These are phyloP conservation scores for Peromyscus melanophrys DNA, from an alignment of 2,797 vertebrate genomes.

Conservation along the genomic window DNA sequence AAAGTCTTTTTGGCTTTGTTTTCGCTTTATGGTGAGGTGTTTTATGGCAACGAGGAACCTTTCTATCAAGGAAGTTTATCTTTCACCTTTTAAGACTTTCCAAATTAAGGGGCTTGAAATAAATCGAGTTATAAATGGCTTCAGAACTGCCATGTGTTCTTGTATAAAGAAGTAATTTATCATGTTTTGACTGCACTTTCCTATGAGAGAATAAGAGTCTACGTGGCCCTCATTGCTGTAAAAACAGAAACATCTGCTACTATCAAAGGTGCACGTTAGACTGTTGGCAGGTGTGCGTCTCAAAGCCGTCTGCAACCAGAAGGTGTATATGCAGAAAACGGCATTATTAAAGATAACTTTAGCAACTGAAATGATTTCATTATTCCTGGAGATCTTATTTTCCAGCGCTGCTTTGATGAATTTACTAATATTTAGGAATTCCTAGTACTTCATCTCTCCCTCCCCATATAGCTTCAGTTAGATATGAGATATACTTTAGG, in stretches of 20 bases:
- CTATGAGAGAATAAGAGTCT: slow-evolving; percentile 66
- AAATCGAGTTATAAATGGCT: slow-evolving; percentile 73
- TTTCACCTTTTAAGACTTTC: slow-evolving; percentile 63
- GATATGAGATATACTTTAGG: background rate
- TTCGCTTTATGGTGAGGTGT: slow-evolving; percentile 41
- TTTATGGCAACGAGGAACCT: slow-evolving; percentile 22
- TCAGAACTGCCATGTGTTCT: slow-evolving; percentile 74
- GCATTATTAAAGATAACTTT: slow-evolving; percentile 50
- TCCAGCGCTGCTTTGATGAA: background rate
- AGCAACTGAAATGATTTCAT: slow-evolving; percentile 36
- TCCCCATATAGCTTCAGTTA: background rate
- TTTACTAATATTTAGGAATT: slow-evolving; percentile 55
- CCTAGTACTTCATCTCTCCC: slow-evolving; percentile 29
- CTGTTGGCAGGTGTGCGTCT: slow-evolving; percentile 46
- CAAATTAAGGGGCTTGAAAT: slow-evolving; percentile 48
- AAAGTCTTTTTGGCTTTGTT: background rate
- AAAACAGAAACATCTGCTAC: slow-evolving; percentile 75
- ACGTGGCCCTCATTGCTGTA: slow-evolving; percentile 16
- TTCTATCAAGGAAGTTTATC: slow-evolving; percentile 59
- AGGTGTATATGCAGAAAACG: slow-evolving; percentile 13
- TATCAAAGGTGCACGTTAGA: slow-evolving; percentile 47
- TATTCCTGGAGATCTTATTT: slow-evolving; percentile 45
- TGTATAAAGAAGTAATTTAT: slow-evolving; percentile 78
- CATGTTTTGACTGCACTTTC: slow-evolving; percentile 75
- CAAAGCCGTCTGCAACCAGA: background rate